Evolutionary conservation across 2,113 vertebrate genomes (phyloP), one percentile per base, ranked within the genome.

Genomic region (Pollachius pollachius): DNA sequence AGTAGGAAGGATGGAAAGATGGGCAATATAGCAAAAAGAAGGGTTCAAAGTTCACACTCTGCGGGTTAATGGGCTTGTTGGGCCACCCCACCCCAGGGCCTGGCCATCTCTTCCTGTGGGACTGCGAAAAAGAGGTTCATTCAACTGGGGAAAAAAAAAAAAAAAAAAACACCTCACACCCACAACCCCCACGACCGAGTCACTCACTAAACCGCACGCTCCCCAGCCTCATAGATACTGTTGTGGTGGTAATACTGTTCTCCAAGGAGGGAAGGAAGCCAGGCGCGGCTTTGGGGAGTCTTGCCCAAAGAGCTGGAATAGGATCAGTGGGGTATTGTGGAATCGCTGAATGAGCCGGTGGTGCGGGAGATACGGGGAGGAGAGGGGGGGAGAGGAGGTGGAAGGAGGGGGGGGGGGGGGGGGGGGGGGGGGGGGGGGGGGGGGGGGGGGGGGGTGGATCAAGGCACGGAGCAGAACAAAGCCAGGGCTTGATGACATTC

Each of bases 251-350:
- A 69, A 74, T 79, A 62, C 23, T 13, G 75, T 52, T 75, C 64
- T 64, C 66, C 65, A 62, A 34, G 30, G 30, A 34, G 30, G 30
- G 65, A 78, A 81, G 79, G 74, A 62, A 76, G 70, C 76, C 74
- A 73, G 72, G n/a, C 78, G 70, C 9, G 48, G 72, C 74, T 80
- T 70, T 34, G 48, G 64, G 65, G 75, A 41, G 67, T 76, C 75
- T 83, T 70, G n/a, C 81, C 79, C 74, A 83, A 79, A 70, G 73
- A 88, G 72, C 63, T 21, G 61, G 62, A 69, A 63, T 75, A 74
- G 76, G 67, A 63, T 78, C 67, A 34, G 30, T 63, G 62, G 13
- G 13, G 21, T 25, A 21, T 18, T 73, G 34, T 82, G 58, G 63
- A 70, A 78, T 70, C 59, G 4, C 15, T 62, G 72, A 81, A 78